A percentile compares a stretch with the other conserved stretches of the same genome.
Conservation (phyloP, 1,140 invertebrate species). For the Berghia stephanieae region DNA sequence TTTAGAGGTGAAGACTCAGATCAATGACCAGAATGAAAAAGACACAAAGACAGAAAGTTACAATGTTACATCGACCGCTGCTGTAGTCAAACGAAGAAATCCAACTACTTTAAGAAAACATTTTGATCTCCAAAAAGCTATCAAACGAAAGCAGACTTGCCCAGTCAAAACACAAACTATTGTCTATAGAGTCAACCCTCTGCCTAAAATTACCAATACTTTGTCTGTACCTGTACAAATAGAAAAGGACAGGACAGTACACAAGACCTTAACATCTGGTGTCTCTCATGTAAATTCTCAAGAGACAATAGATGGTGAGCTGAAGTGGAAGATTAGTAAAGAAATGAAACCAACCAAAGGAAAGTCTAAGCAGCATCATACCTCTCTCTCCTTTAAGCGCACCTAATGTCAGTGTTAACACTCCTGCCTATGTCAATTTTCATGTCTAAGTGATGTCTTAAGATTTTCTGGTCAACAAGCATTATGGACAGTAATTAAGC, state of each 20-base stretch:
- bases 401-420: too few relatives aligned
- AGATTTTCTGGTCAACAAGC: too few relatives aligned
- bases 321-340: background rate
- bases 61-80: background rate
- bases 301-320: background rate
- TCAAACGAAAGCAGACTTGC: background rate
- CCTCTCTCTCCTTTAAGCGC: too few relatives aligned
- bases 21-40: background rate
- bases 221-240: background rate
- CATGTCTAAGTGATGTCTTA: too few relatives aligned
- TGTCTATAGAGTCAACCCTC: slow-evolving; percentile 15
- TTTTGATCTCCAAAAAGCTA: background rate
- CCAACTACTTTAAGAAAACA: background rate
- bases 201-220: background rate
- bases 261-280: background rate
- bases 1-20: background rate
- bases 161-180: background rate
- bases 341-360: background rate
- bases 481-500: too few relatives aligned
- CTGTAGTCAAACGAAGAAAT: slow-evolving; percentile 20
- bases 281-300: background rate
- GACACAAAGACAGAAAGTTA: background rate
- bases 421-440: too few relatives aligned
- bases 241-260: background rate
- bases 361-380: background rate